Evolutionary conservation across 2,797 vertebrate species (phyloP).

Genomic region (Rhabdophis nuchalis): DNA sequence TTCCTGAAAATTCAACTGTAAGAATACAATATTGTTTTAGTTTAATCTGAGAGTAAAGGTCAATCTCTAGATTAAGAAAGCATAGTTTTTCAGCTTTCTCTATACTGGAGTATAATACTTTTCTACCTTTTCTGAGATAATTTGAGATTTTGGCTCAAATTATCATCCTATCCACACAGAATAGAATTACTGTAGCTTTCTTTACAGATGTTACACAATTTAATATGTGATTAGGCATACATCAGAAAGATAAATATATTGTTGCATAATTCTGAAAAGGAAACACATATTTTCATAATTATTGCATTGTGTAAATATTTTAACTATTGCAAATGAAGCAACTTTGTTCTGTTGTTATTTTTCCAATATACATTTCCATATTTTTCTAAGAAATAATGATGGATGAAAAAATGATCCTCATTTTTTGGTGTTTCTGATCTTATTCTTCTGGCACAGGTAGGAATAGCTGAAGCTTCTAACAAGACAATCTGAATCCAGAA

Average conservation of each 20-base stretch:
- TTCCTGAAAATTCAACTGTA: constrained; percentile 31
- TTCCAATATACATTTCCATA: background rate
- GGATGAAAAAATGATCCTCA: background rate
- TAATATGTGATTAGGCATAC: background rate
- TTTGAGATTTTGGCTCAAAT: background rate
- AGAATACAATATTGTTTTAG: background rate
- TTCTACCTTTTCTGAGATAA: background rate
- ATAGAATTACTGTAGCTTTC: background rate
- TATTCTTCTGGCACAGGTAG: background rate
- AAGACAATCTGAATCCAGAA: too few species aligned
- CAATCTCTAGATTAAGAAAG: background rate
- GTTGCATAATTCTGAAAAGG: constrained; percentile 34
- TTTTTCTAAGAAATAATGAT: background rate
- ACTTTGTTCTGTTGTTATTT: background rate
- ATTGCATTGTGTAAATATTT: background rate
- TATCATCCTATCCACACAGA: background rate
- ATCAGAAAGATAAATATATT: background rate
- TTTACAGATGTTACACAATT: background rate
- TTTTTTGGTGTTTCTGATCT: background rate
- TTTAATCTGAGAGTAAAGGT: background rate
- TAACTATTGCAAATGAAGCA: background rate
- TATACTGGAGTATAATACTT: background rate
- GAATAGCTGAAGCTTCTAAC: background rate
- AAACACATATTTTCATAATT: constrained; percentile 58
- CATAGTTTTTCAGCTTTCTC: background rate